Evolutionary conservation across 2,888 invertebrate genomes (phyloP).

Genomic region (Eupithecia dodoneata): DNA sequence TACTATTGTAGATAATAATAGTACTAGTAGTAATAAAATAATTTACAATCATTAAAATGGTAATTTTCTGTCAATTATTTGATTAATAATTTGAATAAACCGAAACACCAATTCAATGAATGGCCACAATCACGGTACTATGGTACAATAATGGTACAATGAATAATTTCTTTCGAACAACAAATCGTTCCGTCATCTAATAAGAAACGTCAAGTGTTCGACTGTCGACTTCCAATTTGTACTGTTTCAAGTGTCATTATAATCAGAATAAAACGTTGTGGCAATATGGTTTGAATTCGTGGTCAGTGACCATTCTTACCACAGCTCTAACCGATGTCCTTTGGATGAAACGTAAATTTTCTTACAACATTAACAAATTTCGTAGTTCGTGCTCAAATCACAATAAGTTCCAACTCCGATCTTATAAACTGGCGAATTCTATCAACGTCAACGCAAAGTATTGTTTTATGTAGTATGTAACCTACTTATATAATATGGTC

Average conservation of each 20-base stretch:
- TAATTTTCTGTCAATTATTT: too few species aligned
- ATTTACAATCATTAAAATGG: too few species aligned
- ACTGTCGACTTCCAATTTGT: constrained; percentile 74
- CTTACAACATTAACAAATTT: background rate
- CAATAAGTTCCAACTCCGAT: background rate
- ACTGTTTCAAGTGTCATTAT: constrained; percentile 75
- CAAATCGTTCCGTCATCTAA: constrained; percentile 48
- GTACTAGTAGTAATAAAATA: too few species aligned
- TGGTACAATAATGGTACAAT: constrained; percentile 4
- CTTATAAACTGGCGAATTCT: too few species aligned
- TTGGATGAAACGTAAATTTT: background rate
- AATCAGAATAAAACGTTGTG: constrained; percentile 59
- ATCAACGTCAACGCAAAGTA: too few species aligned
- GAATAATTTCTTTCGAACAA: constrained; percentile 24
- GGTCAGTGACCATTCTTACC: background rate
- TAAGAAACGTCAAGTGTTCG: constrained; percentile 40
- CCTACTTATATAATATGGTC: too few species aligned
- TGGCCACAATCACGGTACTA: background rate
- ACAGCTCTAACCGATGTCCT: background rate
- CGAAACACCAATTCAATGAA: background rate
- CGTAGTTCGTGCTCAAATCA: background rate
- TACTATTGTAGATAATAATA: too few species aligned
- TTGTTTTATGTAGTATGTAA: too few species aligned
- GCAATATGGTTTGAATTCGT: background rate
- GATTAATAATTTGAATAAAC: background rate